Evolutionary conservation across 1,140 invertebrate genomes (phyloP), one percentile per base, ranked within the genome.

Genomic region (Cyclina sinensis): DNA sequence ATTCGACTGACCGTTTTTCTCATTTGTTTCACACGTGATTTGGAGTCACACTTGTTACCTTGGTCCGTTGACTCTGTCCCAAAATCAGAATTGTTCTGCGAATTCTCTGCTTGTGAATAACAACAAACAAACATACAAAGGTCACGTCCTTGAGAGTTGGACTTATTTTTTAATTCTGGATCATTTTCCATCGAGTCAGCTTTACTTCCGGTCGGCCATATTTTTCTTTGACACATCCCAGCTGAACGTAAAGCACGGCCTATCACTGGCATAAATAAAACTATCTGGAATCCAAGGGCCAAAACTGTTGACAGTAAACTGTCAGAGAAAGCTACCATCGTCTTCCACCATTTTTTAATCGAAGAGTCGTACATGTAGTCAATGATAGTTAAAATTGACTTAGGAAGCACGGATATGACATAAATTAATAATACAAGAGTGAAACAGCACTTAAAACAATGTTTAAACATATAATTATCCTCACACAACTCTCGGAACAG

Each of bases 361-460:
- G 24, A 27, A 32, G 12, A 32, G 30, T 57, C 30, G 24, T 81
- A 81, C 4, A 37, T 62, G 32, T 81, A 27, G 35, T 81, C 37
- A 3, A 81, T 27, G 39, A 81, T 62, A 11, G 54, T 65, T 3
- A 59, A 24, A 12, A 81, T 24, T 27, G 79, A 81, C 35, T 81
- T 81, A 14, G 79, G 79, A 37, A 81, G 32, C 32, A 81, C 79
- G 4, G 79, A 81, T 32, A 59, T 35, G 11, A 27, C 12, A 54
- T 81, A 81, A 9, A 62, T 81, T 12, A 62, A 39, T 14, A 81
- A n/a, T 12, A 57, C 65, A 12, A 81, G 79, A 21, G 24, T 62
- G 21, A 81, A 81, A 18, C 54, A 62, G 24, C 79, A 81, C 39
- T 81, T 81, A 46, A 81, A 81, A 32, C 54, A 81, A 27, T 81